Evolutionary conservation across 2,888 invertebrate species (phyloP).

Genomic region (Camponotus fellah): DNA sequence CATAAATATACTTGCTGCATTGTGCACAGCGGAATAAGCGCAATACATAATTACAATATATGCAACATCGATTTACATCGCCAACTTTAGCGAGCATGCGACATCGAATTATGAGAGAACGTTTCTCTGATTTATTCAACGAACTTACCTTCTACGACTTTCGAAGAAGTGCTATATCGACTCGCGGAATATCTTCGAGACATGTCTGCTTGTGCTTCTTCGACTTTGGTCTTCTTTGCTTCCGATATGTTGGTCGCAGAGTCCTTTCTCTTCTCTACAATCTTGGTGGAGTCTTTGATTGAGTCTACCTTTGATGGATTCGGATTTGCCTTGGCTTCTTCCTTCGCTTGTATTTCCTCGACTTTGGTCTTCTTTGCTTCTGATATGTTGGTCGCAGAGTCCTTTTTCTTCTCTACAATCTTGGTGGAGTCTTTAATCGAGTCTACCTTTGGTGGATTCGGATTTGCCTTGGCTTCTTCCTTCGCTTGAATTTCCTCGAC

Average conservation of each 20-base stretch:
- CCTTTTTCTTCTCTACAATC: conserved; percentile 44
- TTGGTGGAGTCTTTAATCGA: conserved; percentile 57
- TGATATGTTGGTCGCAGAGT: conserved; percentile 57
- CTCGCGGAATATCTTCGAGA: conserved; percentile 86
- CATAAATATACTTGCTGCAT: neutral
- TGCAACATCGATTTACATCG: conserved; percentile 25
- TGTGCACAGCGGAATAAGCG: neutral
- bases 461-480: conserved; percentile 51
- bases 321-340: conserved; percentile 56
- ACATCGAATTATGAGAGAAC: conserved; percentile 19
- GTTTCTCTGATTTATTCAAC: neutral
- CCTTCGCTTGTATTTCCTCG: conserved; percentile 77
- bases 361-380: conserved; percentile 77
- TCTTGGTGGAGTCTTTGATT: conserved; percentile 57
- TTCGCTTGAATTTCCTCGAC: no score
- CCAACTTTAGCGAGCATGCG: conserved; percentile 26
- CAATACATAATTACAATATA: neutral
- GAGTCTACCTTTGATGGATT: conserved; percentile 8
- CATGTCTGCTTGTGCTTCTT: conserved; percentile 82
- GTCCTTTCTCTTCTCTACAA: conserved; percentile 41
- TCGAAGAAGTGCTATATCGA: conserved; percentile 89
- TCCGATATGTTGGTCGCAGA: conserved; percentile 63
- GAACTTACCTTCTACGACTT: conserved; percentile 88
- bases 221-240: conserved; percentile 77
- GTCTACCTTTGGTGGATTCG: conserved; percentile 7